These are phyloP conservation scores for Zalophus californianus DNA, from an alignment of 2,797 vertebrate genomes.

Conservation along the genomic window DNA sequence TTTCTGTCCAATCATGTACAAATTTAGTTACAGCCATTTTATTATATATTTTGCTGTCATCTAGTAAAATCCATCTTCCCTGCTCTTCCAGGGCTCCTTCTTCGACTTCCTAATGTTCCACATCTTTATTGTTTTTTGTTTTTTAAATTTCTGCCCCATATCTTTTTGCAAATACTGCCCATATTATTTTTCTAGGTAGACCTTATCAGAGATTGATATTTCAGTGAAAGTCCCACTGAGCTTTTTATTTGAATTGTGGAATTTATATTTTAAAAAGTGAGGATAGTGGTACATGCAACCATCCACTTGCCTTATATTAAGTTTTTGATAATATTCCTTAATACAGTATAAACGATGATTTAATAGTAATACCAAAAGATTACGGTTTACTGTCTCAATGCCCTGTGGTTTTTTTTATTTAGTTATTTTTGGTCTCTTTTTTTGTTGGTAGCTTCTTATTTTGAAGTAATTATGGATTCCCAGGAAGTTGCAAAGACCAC, in stretches of 20 bases:
- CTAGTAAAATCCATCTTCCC: background rate
- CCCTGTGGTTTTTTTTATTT: background rate
- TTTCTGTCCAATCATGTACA: background rate
- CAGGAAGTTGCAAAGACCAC: background rate
- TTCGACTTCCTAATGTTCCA: background rate
- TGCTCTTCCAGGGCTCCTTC: background rate
- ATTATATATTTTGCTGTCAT: background rate
- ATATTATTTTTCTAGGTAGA: background rate
- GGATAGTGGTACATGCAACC: background rate
- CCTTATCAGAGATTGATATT: background rate
- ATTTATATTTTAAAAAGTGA: background rate
- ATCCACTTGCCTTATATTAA: conserved; percentile 1
- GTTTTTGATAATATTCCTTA: background rate
- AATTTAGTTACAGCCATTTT: background rate
- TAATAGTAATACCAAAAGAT: background rate
- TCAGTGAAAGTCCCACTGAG: background rate
- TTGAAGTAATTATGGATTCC: background rate
- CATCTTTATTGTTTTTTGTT: background rate
- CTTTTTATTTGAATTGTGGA: background rate
- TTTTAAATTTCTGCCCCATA: background rate
- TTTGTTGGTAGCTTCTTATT: background rate
- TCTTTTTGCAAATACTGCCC: background rate
- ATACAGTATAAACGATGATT: background rate
- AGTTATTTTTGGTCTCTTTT: background rate
- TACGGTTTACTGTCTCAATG: background rate